Evolutionary conservation across 2,888 invertebrate species (phyloP), one percentile per base, ranked within the genome.

Genomic region (Andrena fulva): DNA sequence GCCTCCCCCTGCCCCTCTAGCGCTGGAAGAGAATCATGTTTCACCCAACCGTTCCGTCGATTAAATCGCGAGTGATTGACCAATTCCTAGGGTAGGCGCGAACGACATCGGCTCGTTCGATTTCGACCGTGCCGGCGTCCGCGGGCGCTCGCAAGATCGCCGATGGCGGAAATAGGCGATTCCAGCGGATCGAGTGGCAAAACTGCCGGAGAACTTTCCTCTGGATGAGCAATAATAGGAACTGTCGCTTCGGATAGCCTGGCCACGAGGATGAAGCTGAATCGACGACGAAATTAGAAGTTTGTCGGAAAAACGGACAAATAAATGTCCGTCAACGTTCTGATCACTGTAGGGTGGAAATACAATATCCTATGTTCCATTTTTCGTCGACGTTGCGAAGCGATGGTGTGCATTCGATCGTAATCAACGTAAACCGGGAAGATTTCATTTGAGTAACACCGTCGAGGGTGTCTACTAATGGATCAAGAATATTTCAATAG

Each of bases 1-100:
- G 50, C 48, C 20, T 20, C 5, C 2, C 7, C 24, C 6, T 8
- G 10, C 2, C 6, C 2, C 33, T 42, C 42, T 42, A 16, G 42
- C 12, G 0, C 42, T 12, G 42, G 42, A 24, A 29, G 56, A 2
- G 27, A 42, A 74, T 74, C 60, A 54, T 2, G 27, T 48, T 42
- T 29, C 12, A 27, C 35, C 60, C 42, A 33, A n/a, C 33, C 16
- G 42, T 54, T 54, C 29, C 12, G 31, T 48, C 59, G 69, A 73
- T 78, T 80, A 70, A 70, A 69, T 76, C 4, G 31, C 42, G 42
- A 60, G 20, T 27, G 67, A 74, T 73, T 63, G 75, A 59, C 27
- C 50, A 64, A 71, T 63, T 63, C 50, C 62, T 27, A 20, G 24
- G 16, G 60, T 27, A 50, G 16, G 10, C 59, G 6, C 10, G 20